These are phyloP conservation scores for Scatophagus argus DNA, from an alignment of 2,113 vertebrate genomes.

Conservation along the genomic window DNA sequence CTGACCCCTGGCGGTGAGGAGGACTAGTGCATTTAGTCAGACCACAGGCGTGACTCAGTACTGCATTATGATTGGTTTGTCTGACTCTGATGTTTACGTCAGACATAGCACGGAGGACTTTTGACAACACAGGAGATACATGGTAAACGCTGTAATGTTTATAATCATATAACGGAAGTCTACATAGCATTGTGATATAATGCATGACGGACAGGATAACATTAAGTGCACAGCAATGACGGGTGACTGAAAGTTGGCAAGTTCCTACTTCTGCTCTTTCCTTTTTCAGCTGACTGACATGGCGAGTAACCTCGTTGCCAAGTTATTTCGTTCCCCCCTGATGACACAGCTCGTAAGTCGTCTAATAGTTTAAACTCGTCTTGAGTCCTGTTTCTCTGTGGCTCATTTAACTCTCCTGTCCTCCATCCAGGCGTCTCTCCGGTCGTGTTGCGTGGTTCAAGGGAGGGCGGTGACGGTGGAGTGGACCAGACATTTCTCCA, in stretches of 20 bases:
- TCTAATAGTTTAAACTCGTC: not conserved
- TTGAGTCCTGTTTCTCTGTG: not conserved
- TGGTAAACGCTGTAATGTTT: fast-evolving
- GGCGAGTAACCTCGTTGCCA: constrained; percentile 63
- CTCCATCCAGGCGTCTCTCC: constrained; percentile 41
- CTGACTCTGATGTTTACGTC: not conserved
- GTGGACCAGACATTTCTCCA: constrained; percentile 49
- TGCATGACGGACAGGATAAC: not conserved
- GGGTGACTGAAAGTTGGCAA: not conserved
- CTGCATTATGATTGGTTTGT: constrained; percentile 39
- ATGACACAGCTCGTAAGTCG: constrained; percentile 68
- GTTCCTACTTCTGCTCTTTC: not conserved
- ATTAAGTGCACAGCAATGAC: not conserved
- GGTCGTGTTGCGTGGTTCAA: not conserved
- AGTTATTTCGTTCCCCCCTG: constrained; percentile 38
- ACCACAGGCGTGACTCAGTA: constrained; percentile 19
- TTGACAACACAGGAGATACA: not conserved
- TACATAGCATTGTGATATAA: not conserved
- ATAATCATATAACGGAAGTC: not conserved
- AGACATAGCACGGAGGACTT: not conserved
- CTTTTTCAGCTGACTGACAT: constrained; percentile 46
- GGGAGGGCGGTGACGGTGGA: not conserved
- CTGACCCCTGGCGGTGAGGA: constrained; percentile 42
- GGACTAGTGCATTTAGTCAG: not conserved
- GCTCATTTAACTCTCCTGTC: not conserved